Evolutionary conservation across 2,113 vertebrate species (phyloP).

Genomic region (Porphyrio hochstetteri): DNA sequence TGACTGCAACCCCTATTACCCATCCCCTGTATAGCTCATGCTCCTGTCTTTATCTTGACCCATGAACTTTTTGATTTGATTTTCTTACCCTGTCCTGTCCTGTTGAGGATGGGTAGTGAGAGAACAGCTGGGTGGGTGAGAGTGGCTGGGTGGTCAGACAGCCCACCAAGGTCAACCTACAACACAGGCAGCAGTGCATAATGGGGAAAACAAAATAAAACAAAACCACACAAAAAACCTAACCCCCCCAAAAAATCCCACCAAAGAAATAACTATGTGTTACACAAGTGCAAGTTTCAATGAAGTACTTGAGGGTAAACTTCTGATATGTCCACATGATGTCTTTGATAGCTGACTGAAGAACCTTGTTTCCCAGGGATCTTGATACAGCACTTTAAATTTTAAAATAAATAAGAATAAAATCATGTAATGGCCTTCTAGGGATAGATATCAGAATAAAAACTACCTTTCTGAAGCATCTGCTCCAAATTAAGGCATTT

Average conservation of each 20-base stretch:
- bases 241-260: not conserved
- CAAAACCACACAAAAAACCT: too few species aligned
- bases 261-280: fast-evolving
- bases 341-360: not conserved
- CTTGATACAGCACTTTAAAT: not conserved
- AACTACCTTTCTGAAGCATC: not conserved
- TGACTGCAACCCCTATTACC: fast-evolving
- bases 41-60: not conserved
- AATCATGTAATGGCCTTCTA: not conserved
- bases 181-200: not conserved
- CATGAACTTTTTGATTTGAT: not conserved
- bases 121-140: not conserved
- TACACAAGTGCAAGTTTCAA: not conserved
- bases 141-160: not conserved
- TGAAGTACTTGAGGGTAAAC: not conserved
- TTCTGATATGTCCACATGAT: not conserved
- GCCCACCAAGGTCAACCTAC: not conserved
- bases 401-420: not conserved
- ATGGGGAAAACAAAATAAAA: too few species aligned
- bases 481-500: not conserved
- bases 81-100: not conserved
- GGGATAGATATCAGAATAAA: not conserved
- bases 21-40: fast-evolving
- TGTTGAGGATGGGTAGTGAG: not conserved
- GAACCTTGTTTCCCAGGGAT: not conserved